Percentiles rank a stretch among this genome's conserved stretches.
Conservation (phyloP, 2,888 invertebrate genomes). For the Agrochola lychnidis region DNA sequence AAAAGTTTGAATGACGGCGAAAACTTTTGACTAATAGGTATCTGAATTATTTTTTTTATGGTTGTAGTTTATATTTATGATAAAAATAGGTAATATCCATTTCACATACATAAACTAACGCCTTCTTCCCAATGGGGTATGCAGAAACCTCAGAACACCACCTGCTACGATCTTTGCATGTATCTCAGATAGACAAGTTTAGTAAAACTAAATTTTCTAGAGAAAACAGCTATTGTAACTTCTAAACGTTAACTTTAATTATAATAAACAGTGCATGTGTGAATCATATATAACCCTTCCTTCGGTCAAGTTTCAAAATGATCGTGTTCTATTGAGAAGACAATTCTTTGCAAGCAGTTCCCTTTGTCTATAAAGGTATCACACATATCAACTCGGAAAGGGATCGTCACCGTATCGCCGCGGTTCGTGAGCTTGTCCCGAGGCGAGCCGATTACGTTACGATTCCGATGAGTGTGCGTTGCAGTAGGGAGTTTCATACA, state of each 20-base stretch:
- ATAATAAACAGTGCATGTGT: background rate
- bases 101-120: background rate
- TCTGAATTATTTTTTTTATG: too few relatives aligned
- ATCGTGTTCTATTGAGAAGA: background rate
- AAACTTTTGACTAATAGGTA: too few relatives aligned
- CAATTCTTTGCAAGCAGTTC: background rate
- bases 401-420: too few relatives aligned
- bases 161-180: background rate
- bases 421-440: too few relatives aligned
- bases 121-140: too few relatives aligned
- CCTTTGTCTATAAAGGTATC: background rate
- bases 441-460: too few relatives aligned
- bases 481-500: too few relatives aligned
- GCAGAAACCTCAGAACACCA: background rate
- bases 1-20: background rate
- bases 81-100: background rate
- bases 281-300: background rate
- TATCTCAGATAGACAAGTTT: background rate
- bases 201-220: background rate
- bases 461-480: too few relatives aligned
- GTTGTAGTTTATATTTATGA: too few relatives aligned
- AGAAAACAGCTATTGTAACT: background rate
- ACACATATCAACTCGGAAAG: too few relatives aligned
- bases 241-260: background rate
- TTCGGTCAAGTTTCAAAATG: background rate